Evolutionary conservation across 2,113 vertebrate genomes (phyloP).

Genomic region (Callipepla californica): DNA sequence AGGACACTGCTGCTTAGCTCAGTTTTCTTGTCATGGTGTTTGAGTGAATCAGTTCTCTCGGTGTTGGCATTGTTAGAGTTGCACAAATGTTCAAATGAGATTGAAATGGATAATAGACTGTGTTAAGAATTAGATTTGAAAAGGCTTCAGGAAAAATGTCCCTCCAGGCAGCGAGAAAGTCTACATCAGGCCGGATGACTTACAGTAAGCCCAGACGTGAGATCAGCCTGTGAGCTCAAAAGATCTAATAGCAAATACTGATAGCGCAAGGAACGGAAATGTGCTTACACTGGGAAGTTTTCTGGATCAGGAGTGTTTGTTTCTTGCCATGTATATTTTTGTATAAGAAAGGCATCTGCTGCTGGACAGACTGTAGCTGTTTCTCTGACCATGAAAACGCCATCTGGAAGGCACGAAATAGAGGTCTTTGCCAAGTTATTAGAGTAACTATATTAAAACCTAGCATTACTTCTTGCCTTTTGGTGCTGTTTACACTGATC

Average conservation of each 20-base stretch:
- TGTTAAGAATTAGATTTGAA: neutral
- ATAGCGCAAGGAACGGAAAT: neutral
- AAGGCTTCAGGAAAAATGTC: neutral
- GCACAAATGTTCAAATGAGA: neutral
- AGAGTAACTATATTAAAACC: neutral
- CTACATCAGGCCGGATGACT: neutral
- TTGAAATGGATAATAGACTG: neutral
- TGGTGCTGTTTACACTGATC: neutral
- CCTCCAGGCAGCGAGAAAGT: no score
- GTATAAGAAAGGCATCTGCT: neutral
- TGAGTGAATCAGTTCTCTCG: neutral
- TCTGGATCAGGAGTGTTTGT: neutral
- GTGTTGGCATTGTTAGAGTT: neutral
- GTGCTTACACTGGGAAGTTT: neutral
- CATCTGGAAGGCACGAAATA: slow-evolving; percentile 1
- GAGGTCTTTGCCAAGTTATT: neutral
- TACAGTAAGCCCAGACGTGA: neutral
- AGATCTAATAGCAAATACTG: neutral
- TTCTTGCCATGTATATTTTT: neutral
- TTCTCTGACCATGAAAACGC: neutral
- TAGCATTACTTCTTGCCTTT: neutral
- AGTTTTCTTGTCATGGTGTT: neutral
- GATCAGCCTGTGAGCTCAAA: neutral
- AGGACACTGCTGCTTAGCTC: neutral
- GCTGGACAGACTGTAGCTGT: neutral